Percentiles rank a stretch among this genome's conserved stretches.
Conservation (phyloP, 2,888 invertebrate genomes). For the Atherix ibis region DNA sequence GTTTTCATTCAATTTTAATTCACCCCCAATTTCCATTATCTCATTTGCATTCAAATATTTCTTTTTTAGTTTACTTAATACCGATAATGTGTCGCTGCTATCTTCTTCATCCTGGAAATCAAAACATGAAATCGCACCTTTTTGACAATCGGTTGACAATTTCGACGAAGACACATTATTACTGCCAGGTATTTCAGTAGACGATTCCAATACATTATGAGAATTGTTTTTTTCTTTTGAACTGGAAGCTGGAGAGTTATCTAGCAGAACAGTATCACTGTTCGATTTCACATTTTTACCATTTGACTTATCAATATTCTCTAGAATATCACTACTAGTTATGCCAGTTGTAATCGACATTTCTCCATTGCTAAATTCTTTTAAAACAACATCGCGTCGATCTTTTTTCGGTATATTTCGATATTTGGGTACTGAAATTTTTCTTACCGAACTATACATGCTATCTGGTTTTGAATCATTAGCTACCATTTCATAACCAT, state of each 20-base stretch:
- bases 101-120: slow-evolving; percentile 66
- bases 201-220: neutral
- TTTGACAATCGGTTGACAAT: neutral
- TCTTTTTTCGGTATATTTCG: slow-evolving; percentile 32
- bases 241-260: neutral
- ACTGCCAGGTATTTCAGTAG: neutral
- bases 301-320: neutral
- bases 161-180: neutral
- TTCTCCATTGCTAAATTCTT: slow-evolving; percentile 19
- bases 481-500: neutral
- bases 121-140: slow-evolving; percentile 43
- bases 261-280: neutral
- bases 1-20: slow-evolving; percentile 11
- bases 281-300: neutral
- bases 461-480: neutral
- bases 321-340: neutral
- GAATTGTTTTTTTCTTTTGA: slow-evolving; percentile 1
- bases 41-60: slow-evolving; percentile 20
- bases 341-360: neutral
- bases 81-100: slow-evolving; percentile 26
- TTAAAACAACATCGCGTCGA: slow-evolving; percentile 22
- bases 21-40: slow-evolving; percentile 7
- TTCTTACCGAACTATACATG: too few relatives aligned
- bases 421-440: slow-evolving; percentile 15
- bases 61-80: slow-evolving; percentile 20